Evolutionary conservation across 2,797 vertebrate species (phyloP).

Genomic region (Pangasius sanitwongsei): DNA sequence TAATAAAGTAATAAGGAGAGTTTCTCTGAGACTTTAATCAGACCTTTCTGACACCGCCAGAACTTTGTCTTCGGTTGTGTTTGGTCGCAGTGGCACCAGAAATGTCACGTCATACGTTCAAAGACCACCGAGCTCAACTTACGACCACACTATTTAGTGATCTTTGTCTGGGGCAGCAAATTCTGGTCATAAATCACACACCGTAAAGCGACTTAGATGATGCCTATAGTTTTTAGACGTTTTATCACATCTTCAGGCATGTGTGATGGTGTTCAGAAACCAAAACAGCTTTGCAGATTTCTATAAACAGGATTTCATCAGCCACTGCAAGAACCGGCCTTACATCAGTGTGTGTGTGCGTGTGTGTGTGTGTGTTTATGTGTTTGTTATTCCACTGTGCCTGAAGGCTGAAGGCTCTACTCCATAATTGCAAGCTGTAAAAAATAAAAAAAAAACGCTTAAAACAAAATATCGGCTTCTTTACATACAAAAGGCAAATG

Average conservation of each 20-base stretch:
- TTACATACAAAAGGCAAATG: constrained; percentile 34
- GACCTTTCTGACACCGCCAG: background rate
- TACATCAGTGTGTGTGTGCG: background rate
- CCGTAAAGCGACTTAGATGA: too few species aligned
- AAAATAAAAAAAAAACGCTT: background rate
- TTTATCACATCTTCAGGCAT: background rate
- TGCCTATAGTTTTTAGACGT: background rate
- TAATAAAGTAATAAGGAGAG: too few species aligned
- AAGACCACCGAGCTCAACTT: background rate
- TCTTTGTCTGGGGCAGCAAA: background rate
- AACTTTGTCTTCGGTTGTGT: background rate
- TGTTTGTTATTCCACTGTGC: constrained; percentile 2
- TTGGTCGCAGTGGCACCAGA: background rate
- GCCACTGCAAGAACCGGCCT: background rate
- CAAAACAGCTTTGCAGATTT: constrained; percentile 18
- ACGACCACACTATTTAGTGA: background rate
- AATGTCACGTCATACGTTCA: background rate
- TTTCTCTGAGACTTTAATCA: background rate
- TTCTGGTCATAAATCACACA: background rate
- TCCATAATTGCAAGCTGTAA: background rate
- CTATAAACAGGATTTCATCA: constrained; percentile 29
- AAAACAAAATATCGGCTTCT: constrained; percentile 3
- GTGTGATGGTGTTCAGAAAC: constrained; percentile 1
- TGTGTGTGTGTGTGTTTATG: constrained; percentile 1
- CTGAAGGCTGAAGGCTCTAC: constrained; percentile 15